These are phyloP conservation scores for Phalloptychus januarius DNA, from an alignment of 2,797 vertebrate genomes.

Conservation along the genomic window DNA sequence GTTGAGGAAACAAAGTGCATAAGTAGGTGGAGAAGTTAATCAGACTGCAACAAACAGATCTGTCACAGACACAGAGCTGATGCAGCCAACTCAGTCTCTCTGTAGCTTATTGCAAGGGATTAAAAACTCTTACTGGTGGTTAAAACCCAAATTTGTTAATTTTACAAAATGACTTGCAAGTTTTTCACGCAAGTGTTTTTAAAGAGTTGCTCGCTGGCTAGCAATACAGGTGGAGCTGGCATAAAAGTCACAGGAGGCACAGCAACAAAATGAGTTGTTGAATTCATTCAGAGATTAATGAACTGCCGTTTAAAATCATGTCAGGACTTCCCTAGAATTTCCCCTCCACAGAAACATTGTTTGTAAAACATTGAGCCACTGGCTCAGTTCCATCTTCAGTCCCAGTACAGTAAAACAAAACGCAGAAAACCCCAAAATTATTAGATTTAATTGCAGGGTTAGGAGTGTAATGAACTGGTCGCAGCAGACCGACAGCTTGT, in stretches of 20 bases:
- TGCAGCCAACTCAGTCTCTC: neutral
- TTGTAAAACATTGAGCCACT: neutral
- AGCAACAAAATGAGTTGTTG: neutral
- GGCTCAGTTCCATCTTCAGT: neutral
- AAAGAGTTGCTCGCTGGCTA: neutral
- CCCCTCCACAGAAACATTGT: neutral
- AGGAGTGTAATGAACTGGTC: neutral
- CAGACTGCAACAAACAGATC: no score
- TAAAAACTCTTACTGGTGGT: neutral
- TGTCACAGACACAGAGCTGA: neutral
- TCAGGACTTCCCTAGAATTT: neutral
- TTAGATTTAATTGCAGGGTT: neutral
- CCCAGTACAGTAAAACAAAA: neutral
- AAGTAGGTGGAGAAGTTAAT: no score
- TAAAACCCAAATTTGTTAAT: neutral
- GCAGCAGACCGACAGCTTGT: neutral
- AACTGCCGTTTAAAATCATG: neutral
- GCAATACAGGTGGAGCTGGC: neutral
- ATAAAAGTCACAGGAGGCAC: neutral
- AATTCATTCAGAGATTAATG: neutral
- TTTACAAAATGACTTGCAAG: neutral
- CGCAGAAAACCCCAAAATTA: neutral
- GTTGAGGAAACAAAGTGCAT: no score
- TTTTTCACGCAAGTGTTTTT: neutral
- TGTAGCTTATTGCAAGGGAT: neutral